Evolutionary conservation across 2,888 invertebrate genomes (phyloP), one percentile per base, ranked within the genome.

Genomic region (Aphidius colemani): DNA sequence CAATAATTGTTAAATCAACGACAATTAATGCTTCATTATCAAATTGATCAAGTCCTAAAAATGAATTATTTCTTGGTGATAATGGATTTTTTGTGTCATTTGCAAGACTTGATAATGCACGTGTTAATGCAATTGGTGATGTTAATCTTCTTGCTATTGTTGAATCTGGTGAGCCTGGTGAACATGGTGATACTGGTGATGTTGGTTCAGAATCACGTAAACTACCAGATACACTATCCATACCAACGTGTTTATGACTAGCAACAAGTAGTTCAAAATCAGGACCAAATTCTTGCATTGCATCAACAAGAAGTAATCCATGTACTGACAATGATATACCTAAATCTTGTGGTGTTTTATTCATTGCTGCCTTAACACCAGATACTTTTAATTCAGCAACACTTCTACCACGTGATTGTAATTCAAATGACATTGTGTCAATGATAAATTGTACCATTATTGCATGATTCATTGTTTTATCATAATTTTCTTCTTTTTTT

Each of bases 231-330:
- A 92, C 88, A 66, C 94, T 95, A 84, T 97, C 96, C 93, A 97
- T 94, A 6, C 94, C 93, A 39, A 97, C 93, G 82, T 96, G 95
- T 77, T 93, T 93, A 83, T 98, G 97, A 80, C 96, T 96, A 41
- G 97, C 97, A 11, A 96, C 90, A 7, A 98, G 86, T 59, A 98
- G 85, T 82, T 97, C 97, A 84, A 96, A 98, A 85, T 98, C 97
- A 0, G 92, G 92, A 0, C 98, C 97, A 82, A 94, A 95, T 11
- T 95, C 95, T 84, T 98, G 97, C 80, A 97, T 86, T 57, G 97
- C 97, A 85, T 98, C 98, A 4, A 95, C 97, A 61, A 98, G 84
- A 63, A 98, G 85, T 71, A 98, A 85, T 74, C 96, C 95, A 83
- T 96, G 96, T 56, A 98, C 95, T 9, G 94, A 94, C 66, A 97